Conservation (phyloP, 2,797 vertebrate genomes). For the Cirrhinus molitorella region DNA sequence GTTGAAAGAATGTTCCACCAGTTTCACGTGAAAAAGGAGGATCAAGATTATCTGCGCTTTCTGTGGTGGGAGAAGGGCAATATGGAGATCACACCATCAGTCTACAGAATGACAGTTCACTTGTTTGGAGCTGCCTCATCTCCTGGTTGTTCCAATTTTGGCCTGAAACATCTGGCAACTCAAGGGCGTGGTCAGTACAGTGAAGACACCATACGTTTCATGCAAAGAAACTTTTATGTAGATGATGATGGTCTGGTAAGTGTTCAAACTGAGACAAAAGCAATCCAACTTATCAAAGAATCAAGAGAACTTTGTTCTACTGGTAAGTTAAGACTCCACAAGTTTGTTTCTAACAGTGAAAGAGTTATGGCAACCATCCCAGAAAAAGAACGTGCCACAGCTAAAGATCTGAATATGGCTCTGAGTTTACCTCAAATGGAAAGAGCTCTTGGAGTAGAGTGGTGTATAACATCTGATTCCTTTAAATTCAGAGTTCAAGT, state of each 20-base stretch:
- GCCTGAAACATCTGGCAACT: slow-evolving; percentile 11
- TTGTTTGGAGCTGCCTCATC: slow-evolving; percentile 16
- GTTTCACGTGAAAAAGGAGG: neutral
- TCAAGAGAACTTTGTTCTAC: slow-evolving; percentile 54
- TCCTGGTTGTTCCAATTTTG: slow-evolving; percentile 5
- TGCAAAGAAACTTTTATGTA: slow-evolving; percentile 31
- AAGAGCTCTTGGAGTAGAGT: slow-evolving; percentile 61
- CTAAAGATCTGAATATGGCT: slow-evolving; percentile 49
- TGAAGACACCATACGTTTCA: slow-evolving; percentile 7
- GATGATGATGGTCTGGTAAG: slow-evolving; percentile 18
- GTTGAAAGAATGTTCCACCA: neutral
- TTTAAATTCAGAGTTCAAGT: slow-evolving; percentile 64
- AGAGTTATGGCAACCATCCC: slow-evolving; percentile 56
- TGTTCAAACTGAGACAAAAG: neutral
- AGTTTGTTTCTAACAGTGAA: slow-evolving; percentile 59
- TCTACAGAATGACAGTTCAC: slow-evolving; percentile 1
- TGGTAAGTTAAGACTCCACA: slow-evolving; percentile 58
- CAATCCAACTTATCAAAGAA: slow-evolving; percentile 20
- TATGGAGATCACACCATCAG: neutral
- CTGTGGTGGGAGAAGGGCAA: neutral
- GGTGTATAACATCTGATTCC: slow-evolving; percentile 53
- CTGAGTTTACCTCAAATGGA: slow-evolving; percentile 48
- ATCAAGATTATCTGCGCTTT: neutral
- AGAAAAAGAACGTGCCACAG: slow-evolving; percentile 42
- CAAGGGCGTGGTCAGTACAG: neutral